phyloP scores from a whole-genome alignment of 2,797 vertebrate species.

The Monodelphis domestica region DNA sequence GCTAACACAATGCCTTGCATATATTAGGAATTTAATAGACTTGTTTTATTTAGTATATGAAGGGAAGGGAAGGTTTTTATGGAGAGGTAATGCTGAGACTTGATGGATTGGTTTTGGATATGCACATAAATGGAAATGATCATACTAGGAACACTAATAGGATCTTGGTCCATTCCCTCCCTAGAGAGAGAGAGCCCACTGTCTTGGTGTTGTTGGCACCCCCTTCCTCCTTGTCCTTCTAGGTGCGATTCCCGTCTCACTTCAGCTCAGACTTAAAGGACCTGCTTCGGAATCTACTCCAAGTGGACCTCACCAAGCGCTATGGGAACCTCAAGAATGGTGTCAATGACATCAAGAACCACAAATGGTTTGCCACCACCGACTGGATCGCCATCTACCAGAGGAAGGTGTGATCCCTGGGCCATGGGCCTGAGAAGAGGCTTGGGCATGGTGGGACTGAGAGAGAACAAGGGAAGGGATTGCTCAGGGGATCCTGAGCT shows the following conservation, averaged over 20 bases:
- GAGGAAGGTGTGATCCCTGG: constrained; percentile 80
- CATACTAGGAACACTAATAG: background rate
- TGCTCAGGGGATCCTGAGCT: too few relatives aligned
- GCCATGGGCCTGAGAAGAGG: constrained; percentile 59
- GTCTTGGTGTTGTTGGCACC: background rate
- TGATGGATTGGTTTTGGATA: background rate
- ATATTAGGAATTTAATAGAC: background rate
- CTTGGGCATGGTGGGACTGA: background rate
- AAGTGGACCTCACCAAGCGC: constrained; percentile 87
- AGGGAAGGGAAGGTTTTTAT: background rate
- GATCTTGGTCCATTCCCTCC: background rate
- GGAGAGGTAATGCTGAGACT: background rate
- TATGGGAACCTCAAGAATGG: constrained; percentile 86
- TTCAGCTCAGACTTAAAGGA: constrained; percentile 87
- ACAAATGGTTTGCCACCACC: constrained; percentile 86
- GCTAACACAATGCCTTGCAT: background rate
- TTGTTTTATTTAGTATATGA: background rate
- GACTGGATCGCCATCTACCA: constrained; percentile 87
- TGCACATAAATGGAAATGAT: background rate
- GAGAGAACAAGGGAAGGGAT: background rate
- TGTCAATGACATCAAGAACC: constrained; percentile 86
- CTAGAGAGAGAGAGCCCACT: background rate
- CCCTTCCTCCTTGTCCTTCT: background rate
- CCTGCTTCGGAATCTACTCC: constrained; percentile 84
- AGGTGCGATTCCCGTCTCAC: constrained; percentile 87